Evolutionary conservation across 2,888 invertebrate genomes (phyloP).

Genomic region (Drosophila fulvimacula): DNA sequence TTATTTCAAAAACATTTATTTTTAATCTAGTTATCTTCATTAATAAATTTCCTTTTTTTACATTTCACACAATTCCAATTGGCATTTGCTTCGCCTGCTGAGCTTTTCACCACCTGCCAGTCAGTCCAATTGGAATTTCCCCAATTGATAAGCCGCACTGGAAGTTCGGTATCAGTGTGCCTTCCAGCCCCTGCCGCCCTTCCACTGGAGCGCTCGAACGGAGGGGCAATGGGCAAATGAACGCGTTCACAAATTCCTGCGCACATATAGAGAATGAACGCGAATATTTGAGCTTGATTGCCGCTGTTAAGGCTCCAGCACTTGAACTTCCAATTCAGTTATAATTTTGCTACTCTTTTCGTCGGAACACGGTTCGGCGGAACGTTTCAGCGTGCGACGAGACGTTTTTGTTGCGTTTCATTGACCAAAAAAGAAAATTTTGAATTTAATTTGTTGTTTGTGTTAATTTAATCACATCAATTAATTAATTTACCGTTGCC

Average conservation of each 20-base stretch:
- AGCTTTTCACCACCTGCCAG: conserved; percentile 39
- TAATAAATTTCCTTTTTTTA: neutral
- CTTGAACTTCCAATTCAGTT: conserved; percentile 83
- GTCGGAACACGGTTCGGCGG: conserved; percentile 70
- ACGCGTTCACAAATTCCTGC: conserved; percentile 62
- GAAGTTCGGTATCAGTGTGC: conserved; percentile 5
- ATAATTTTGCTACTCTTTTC: conserved; percentile 82
- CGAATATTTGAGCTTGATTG: conserved; percentile 29
- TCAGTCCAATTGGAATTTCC: conserved; percentile 31
- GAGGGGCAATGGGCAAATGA: conserved; percentile 37
- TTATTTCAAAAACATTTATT: neutral
- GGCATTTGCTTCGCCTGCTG: neutral
- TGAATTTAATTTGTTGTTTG: conserved; percentile 1
- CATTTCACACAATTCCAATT: neutral
- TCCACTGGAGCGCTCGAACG: conserved; percentile 40
- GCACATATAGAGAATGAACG: conserved; percentile 69
- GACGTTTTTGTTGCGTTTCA: conserved; percentile 44
- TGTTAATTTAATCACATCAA: neutral
- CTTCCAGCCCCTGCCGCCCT: conserved; percentile 34
- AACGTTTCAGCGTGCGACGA: conserved; percentile 60
- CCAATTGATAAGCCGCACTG: conserved; percentile 38
- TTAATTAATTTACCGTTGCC: neutral
- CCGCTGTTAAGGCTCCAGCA: conserved; percentile 77
- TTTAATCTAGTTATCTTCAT: neutral
- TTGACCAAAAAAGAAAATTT: neutral